These are phyloP conservation scores for Paramuricea clavata DNA, from an alignment of 92 coral and sea anemone genomes.

Conservation along the genomic window DNA sequence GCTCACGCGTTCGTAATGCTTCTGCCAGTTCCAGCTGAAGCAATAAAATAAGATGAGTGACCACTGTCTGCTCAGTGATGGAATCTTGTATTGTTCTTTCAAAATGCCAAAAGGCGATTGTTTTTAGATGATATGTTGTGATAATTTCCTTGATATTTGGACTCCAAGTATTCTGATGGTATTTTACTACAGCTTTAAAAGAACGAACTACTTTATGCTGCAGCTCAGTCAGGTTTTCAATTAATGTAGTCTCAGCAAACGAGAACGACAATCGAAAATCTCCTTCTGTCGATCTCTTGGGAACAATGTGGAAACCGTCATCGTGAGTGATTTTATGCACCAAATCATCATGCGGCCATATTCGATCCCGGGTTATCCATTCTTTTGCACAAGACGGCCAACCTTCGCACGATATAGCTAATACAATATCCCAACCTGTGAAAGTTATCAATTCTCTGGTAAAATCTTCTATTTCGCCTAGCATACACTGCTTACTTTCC, in stretches of 20 bases:
- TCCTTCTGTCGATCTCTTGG: too few relatives aligned
- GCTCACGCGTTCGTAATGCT: background rate
- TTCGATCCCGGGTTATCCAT: background rate
- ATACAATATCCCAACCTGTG: background rate
- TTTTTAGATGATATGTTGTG: too few relatives aligned
- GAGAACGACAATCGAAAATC: too few relatives aligned
- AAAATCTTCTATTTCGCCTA: too few relatives aligned
- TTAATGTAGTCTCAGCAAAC: background rate
- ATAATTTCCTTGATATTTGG: too few relatives aligned
- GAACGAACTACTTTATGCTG: constrained; percentile 3
- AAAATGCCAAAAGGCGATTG: too few relatives aligned
- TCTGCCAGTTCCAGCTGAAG: background rate
- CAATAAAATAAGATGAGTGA: constrained; percentile 2
- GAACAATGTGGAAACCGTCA: too few relatives aligned
- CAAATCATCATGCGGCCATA: background rate
- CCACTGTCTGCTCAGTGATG: background rate
- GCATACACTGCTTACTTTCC: too few relatives aligned
- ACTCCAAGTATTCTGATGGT: constrained; percentile 4
- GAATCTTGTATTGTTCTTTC: background rate
- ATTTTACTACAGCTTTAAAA: constrained; percentile 15
- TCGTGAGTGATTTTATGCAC: background rate
- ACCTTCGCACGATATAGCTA: background rate
- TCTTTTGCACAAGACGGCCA: too few relatives aligned
- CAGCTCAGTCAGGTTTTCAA: background rate
- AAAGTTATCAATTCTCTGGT: background rate